Base-by-base conservation (phyloP, 2,797 vertebrate species). In the Mormyrops attenuatus region DNA sequence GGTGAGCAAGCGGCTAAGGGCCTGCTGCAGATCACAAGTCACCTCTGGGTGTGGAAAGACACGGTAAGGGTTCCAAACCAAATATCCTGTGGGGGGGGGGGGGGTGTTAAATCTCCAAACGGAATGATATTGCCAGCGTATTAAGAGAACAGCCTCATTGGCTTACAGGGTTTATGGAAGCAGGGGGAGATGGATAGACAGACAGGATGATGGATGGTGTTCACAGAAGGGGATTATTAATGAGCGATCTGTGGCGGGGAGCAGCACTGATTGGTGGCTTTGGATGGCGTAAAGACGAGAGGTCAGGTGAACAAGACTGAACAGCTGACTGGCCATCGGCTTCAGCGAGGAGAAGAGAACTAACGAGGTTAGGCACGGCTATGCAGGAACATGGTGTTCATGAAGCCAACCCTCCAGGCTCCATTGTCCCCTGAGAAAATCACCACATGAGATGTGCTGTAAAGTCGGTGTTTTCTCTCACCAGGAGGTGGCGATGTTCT, bases 171-270 rank as follows among this genome's bases (percentile, higher is more conserved):
- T 41, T 88, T 41, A 57, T 55, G 6, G 52, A 87, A 87, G 22
- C n/a, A 85, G 44, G 50, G 30, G 7, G 87, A 88, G 57, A 69
- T 88, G 60, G 41, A 88, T 69, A 55, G 88, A 90, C 82, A 57
- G 89, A 53, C n/a, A 57, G 30, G 87, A 66, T 88, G 89, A 90
- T 84, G 73, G 69, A 90, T 90, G 89, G 89, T 44, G 53, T 89
- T 88, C 50, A 73, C 55, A 50, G 30, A 80, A 50, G 84, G 55
- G 50, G 63, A 90, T 87, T 73, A 73, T 38, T 87, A 87, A 89
- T 90, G 90, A 87, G 84, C 44, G 47, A 73, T 89, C 63, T 73
- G 60, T 90, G 50, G 89, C 13, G 22, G n/a, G 88, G 49, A 77
- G 69, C 50, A 86, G 80, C 52, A 34, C 41, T 80, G 88, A 90